These are phyloP conservation scores for Poecilia picta DNA, from an alignment of 2,797 vertebrate genomes.

Conservation along the genomic window DNA sequence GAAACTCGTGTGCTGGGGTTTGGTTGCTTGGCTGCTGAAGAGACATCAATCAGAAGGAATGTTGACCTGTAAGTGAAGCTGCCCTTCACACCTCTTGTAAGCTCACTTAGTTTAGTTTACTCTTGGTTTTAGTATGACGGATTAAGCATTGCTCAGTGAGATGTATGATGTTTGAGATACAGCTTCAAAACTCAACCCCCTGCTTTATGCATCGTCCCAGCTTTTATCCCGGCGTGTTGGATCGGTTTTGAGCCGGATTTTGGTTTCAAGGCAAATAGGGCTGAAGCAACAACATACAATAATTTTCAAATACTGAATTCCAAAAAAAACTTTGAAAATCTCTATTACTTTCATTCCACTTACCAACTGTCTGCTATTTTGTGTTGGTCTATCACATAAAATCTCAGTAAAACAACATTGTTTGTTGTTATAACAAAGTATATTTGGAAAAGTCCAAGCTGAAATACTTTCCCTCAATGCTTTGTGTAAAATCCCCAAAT, in stretches of 20 bases:
- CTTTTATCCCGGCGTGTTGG: background rate
- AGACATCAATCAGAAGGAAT: constrained; percentile 60
- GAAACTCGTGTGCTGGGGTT: constrained; percentile 19
- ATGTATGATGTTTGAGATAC: background rate
- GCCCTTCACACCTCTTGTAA: constrained; percentile 8
- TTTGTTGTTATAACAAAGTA: background rate
- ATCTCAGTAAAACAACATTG: background rate
- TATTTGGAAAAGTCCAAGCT: background rate
- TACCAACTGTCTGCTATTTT: too few relatives aligned
- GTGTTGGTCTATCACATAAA: background rate
- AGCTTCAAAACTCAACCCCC: background rate
- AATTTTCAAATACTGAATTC: too few relatives aligned
- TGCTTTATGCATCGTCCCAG: background rate
- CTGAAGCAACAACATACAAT: background rate
- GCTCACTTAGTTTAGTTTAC: background rate
- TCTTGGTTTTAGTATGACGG: background rate
- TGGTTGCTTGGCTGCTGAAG: constrained; percentile 21
- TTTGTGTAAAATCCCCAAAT: background rate
- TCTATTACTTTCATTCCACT: too few relatives aligned
- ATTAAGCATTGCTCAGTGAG: background rate
- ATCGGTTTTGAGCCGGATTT: background rate
- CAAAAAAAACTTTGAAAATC: too few relatives aligned
- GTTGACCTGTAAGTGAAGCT: constrained; percentile 57
- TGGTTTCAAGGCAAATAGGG: background rate
- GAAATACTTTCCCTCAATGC: background rate